Percentiles rank a stretch among this genome's conserved stretches.
Conservation (phyloP, 2,888 invertebrate species). For the Geophilus truncorum region DNA sequence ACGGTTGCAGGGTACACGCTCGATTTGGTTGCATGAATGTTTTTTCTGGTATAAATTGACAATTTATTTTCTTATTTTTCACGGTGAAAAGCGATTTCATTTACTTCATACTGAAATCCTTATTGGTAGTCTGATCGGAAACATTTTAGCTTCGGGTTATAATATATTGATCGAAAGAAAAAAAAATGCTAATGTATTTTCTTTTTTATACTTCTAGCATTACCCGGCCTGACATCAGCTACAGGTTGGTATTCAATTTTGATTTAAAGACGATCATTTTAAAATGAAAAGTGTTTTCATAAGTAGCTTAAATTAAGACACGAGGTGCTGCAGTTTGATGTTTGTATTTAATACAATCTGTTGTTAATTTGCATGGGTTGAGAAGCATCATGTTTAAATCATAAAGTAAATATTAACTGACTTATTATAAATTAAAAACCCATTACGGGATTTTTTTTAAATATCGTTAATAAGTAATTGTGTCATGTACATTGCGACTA, state of each 20-base stretch:
- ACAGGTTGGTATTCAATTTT: conserved; percentile 22
- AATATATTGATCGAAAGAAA: too few relatives aligned
- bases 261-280: background rate
- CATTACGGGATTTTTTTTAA: background rate
- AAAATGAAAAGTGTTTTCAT: background rate
- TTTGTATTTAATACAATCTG: background rate
- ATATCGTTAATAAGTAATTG: background rate
- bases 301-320: background rate
- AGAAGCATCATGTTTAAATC: background rate
- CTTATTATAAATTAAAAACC: background rate
- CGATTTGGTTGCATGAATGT: too few relatives aligned
- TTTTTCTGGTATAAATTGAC: too few relatives aligned
- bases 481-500: background rate
- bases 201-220: background rate
- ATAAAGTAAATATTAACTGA: background rate
- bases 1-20: too few relatives aligned
- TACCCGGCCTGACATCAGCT: conserved; percentile 32
- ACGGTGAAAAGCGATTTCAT: too few relatives aligned
- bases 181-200: background rate
- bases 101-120: too few relatives aligned
- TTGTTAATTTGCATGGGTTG: background rate
- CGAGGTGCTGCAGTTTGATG: background rate
- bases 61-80: too few relatives aligned
- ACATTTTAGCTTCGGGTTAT: background rate
- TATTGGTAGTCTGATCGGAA: background rate